Evolutionary conservation across 1,140 invertebrate genomes (phyloP).

Genomic region (Nilaparvata lugens): DNA sequence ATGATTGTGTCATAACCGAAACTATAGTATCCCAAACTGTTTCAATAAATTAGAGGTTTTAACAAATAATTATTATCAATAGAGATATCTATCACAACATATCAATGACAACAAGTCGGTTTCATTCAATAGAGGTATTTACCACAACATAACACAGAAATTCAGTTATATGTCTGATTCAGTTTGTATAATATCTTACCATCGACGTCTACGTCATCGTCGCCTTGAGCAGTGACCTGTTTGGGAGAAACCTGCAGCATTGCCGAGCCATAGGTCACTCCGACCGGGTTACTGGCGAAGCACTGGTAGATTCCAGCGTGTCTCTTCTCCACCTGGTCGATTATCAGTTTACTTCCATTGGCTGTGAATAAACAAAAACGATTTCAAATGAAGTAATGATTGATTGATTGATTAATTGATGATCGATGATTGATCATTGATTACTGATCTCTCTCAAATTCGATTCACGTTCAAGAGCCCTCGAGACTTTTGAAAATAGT

Average conservation of each 20-base stretch:
- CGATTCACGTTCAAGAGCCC: neutral
- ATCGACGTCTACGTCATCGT: neutral
- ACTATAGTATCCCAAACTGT: no score
- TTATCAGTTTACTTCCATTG: slow-evolving; percentile 44
- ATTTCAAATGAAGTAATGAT: slow-evolving; percentile 1
- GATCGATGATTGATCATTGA: neutral
- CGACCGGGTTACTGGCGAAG: slow-evolving; percentile 73
- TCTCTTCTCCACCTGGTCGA: slow-evolving; percentile 61
- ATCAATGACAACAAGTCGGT: no score
- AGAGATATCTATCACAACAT: no score
- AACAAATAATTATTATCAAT: no score
- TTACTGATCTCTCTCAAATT: neutral
- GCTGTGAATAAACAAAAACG: neutral
- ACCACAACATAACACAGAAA: no score
- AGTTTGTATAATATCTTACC: slow-evolving; percentile 1
- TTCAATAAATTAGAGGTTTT: no score
- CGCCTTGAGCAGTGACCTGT: slow-evolving; percentile 46
- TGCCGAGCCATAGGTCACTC: slow-evolving; percentile 50
- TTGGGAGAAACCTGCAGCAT: slow-evolving; percentile 63
- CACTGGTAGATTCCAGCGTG: slow-evolving; percentile 85
- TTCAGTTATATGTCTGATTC: no score
- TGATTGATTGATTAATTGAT: slow-evolving; percentile 1
- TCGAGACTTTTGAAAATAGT: no score
- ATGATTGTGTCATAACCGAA: no score
- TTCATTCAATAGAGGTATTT: no score